Evolutionary conservation across 2,797 vertebrate species (phyloP).

Genomic region (Urocyon cinereoargenteus): DNA sequence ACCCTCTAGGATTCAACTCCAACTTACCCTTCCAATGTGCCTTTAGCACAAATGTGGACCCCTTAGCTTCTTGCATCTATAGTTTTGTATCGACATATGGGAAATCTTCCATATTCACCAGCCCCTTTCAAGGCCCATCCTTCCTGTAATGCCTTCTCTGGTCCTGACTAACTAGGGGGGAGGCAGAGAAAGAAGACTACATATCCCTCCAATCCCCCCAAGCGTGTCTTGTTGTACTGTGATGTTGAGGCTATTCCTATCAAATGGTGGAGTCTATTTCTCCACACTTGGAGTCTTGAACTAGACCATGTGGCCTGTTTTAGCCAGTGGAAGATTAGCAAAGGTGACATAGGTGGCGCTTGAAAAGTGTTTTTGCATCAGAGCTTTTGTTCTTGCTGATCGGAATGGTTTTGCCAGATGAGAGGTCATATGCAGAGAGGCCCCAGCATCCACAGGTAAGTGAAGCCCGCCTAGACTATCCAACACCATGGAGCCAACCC

Average conservation of each 20-base stretch:
- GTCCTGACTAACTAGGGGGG: background rate
- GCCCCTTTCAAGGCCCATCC: background rate
- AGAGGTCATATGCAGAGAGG: background rate
- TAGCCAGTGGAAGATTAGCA: background rate
- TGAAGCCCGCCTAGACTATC: background rate
- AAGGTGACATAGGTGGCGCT: background rate
- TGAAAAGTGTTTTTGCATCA: background rate
- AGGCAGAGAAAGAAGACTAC: too few species aligned
- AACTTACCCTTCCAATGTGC: background rate
- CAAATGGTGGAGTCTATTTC: background rate
- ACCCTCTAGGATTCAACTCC: background rate
- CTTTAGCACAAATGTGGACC: background rate
- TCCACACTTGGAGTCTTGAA: background rate
- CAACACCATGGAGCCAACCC: background rate
- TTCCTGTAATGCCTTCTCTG: background rate
- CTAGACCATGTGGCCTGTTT: background rate
- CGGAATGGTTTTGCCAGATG: background rate
- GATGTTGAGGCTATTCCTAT: background rate
- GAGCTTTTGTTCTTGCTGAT: background rate
- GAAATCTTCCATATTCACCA: background rate
- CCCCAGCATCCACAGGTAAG: background rate
- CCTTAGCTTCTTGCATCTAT: background rate
- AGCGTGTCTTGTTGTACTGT: background rate
- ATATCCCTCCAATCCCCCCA: background rate
- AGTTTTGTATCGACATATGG: background rate